Percentiles rank a stretch among this genome's conserved stretches.
Evolutionary conservation across 2,113 vertebrate species (phyloP).

Genomic region (Diadophis punctatus): DNA sequence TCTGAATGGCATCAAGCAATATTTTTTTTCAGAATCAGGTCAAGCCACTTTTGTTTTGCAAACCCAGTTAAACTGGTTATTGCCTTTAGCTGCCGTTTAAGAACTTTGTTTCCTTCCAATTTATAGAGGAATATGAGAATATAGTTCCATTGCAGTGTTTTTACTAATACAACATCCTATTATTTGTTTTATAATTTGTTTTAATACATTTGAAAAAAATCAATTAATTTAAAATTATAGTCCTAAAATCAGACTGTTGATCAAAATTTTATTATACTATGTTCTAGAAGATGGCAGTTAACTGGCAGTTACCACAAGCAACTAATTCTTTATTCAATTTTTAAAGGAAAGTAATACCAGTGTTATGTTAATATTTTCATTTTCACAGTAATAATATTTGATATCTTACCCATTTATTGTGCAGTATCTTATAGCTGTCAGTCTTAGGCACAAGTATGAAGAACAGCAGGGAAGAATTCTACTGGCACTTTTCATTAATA

Average conservation of each 20-base stretch:
- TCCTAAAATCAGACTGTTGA: background rate
- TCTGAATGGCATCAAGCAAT: background rate
- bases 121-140: background rate
- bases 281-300: background rate
- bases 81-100: background rate
- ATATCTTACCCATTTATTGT: constrained; percentile 68
- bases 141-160: background rate
- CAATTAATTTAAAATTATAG: background rate
- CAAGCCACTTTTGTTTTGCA: background rate
- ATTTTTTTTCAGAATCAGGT: background rate
- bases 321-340: background rate
- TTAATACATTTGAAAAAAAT: background rate
- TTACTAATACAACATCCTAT: background rate
- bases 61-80: background rate
- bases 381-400: background rate
- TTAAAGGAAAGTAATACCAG: background rate
- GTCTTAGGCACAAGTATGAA: constrained; percentile 26
- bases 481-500: constrained; percentile 59
- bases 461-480: constrained; percentile 54
- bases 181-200: too few species aligned
- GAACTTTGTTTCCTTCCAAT: background rate
- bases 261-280: background rate
- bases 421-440: constrained; percentile 47
- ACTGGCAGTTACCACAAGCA: background rate
- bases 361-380: background rate